Evolutionary conservation across 2,113 vertebrate species (phyloP).

Genomic region (Glareola pratincola): DNA sequence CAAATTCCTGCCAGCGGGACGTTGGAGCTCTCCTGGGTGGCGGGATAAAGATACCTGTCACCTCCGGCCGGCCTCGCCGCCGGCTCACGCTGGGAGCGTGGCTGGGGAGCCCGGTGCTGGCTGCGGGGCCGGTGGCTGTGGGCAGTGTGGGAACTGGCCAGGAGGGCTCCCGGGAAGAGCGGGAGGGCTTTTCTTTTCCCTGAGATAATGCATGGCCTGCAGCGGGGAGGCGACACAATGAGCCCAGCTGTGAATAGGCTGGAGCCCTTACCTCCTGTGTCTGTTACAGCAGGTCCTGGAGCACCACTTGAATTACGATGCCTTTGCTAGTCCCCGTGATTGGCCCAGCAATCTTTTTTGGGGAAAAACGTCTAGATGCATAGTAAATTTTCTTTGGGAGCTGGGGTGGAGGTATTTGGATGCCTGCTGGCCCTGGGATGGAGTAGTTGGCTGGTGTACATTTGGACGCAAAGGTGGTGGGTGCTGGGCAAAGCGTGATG

Average conservation of each 20-base stretch:
- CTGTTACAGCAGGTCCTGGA: neutral
- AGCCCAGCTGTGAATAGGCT: slow-evolving; percentile 9
- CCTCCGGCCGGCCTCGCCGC: neutral
- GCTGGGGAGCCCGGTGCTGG: slow-evolving; percentile 59
- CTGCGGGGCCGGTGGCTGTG: neutral
- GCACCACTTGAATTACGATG: neutral
- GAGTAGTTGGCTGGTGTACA: neutral
- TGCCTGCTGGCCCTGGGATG: neutral
- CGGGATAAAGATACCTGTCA: slow-evolving; percentile 75
- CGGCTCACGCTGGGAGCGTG: slow-evolving; percentile 65
- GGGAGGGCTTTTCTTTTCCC: slow-evolving; percentile 56
- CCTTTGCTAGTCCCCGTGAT: neutral
- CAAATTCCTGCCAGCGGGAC: slow-evolving; percentile 76
- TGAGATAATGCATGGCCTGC: neutral
- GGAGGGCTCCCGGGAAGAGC: neutral
- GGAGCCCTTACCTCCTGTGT: neutral
- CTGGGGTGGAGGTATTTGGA: neutral
- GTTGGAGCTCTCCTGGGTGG: slow-evolving; percentile 65
- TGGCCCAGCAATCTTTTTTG: rapidly evolving
- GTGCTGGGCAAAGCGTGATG: neutral
- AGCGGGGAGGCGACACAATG: slow-evolving; percentile 38
- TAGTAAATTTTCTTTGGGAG: neutral
- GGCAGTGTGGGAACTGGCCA: neutral
- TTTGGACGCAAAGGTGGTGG: neutral
- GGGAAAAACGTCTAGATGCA: neutral